Conservation (phyloP, 2,113 vertebrate species). For the Pseudopipra pipra region DNA sequence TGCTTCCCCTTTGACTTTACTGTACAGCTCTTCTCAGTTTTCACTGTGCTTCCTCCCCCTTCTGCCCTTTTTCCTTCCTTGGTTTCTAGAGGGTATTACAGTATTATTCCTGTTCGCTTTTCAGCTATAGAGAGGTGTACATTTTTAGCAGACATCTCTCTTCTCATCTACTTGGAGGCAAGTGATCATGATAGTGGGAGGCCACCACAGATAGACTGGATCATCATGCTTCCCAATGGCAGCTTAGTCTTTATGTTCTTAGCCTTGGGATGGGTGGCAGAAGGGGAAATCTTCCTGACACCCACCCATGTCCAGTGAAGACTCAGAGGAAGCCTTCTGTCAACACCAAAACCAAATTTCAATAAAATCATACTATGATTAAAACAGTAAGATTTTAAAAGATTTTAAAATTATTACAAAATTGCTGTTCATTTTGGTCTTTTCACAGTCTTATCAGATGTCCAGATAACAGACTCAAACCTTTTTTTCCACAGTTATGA, state of each 20-base stretch:
- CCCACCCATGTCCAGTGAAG: background rate
- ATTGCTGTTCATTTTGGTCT: background rate
- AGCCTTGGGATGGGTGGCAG: background rate
- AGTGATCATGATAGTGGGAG: background rate
- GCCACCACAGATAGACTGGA: background rate
- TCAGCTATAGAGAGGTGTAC: background rate
- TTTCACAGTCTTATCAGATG: background rate
- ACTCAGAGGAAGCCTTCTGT: background rate
- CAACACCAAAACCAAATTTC: background rate
- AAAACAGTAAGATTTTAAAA: background rate
- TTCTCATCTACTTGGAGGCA: background rate
- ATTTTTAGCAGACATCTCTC: slow-evolving; percentile 24
- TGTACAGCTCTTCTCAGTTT: background rate
- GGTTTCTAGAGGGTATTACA: background rate
- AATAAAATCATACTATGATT: background rate
- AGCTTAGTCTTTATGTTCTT: background rate
- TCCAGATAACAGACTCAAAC: background rate
- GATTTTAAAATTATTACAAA: background rate
- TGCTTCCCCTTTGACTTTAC: slow-evolving; percentile 8
- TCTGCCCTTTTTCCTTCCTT: background rate
- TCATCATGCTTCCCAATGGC: background rate
- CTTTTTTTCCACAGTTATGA: background rate
- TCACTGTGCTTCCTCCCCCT: background rate
- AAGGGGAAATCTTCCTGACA: background rate
- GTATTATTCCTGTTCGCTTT: background rate